phyloP scores from a whole-genome alignment of 2,797 vertebrate species.

The Silurus lanzhouensis region DNA sequence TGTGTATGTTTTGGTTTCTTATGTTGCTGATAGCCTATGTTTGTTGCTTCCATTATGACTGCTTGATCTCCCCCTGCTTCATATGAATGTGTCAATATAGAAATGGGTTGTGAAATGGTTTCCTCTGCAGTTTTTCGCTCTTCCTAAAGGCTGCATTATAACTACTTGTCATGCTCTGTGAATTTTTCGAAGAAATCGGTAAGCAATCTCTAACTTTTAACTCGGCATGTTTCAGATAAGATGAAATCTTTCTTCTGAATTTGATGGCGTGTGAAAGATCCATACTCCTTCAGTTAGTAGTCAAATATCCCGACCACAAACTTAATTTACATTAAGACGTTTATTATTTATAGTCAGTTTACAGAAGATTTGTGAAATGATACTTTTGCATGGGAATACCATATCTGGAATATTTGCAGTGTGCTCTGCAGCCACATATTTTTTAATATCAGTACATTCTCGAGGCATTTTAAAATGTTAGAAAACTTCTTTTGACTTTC shows the following conservation, averaged over 20 bases:
- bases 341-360: not conserved
- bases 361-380: not conserved
- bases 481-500: no score
- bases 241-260: not conserved
- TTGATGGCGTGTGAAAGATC: not conserved
- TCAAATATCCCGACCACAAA: not conserved
- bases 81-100: not conserved
- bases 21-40: not conserved
- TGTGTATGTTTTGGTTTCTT: constrained; percentile 6
- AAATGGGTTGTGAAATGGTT: constrained; percentile 14
- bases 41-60: not conserved
- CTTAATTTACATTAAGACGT: not conserved
- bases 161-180: not conserved
- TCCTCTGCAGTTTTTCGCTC: not conserved
- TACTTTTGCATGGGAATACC: not conserved
- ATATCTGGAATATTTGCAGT: not conserved
- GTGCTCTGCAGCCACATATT: not conserved
- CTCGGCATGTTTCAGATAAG: not conserved
- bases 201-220: not conserved
- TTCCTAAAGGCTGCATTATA: not conserved
- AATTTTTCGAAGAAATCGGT: not conserved
- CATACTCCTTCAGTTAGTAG: not conserved
- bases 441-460: not conserved
- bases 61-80: not conserved
- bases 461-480: not conserved